These are phyloP conservation scores for Peromyscus attwateri DNA, from an alignment of 2,797 vertebrate genomes.

Conservation along the genomic window DNA sequence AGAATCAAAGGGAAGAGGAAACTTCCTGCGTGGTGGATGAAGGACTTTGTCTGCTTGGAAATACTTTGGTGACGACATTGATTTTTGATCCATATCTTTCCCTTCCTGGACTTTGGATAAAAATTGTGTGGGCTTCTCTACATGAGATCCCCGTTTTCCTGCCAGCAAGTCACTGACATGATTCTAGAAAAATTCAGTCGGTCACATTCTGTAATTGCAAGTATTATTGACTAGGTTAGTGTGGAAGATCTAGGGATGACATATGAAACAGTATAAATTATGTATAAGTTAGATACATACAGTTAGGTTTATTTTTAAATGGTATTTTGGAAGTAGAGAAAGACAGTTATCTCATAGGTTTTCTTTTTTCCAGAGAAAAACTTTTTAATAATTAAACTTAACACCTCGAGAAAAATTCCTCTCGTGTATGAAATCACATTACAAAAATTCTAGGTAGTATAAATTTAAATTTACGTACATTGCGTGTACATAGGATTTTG, in stretches of 20 bases:
- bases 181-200: not conserved
- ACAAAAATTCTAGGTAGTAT: not conserved
- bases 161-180: not conserved
- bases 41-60: not conserved
- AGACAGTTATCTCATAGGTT: not conserved
- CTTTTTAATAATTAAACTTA: not conserved
- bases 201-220: not conserved
- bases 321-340: not conserved
- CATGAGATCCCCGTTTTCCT: not conserved
- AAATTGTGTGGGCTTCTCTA: not conserved
- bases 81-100: not conserved
- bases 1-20: not conserved
- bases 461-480: not conserved
- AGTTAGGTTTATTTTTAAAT: slow-evolving; percentile 47
- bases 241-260: not conserved
- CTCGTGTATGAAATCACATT: not conserved
- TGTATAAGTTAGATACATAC: not conserved
- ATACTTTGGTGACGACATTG: not conserved
- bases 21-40: not conserved
- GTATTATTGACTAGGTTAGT: not conserved
- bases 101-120: not conserved
- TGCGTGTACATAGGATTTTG: not conserved
- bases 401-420: not conserved
- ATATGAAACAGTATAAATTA: not conserved
- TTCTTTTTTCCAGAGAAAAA: not conserved